Conservation (phyloP, 2,888 invertebrate genomes). For the Drosophila helvetica region DNA sequence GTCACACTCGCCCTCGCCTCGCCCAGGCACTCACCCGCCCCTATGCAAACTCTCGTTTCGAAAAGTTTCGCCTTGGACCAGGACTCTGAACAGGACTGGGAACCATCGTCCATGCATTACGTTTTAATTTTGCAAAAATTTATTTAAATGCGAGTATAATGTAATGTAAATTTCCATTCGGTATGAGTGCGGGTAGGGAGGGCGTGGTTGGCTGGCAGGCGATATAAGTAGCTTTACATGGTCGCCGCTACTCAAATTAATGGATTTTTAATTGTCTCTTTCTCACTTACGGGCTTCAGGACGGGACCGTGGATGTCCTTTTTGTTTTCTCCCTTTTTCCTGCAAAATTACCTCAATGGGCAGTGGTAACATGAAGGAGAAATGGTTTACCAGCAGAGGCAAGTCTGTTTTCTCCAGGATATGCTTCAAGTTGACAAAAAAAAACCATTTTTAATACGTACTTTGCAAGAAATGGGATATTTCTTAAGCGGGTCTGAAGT, state of each 20-base stretch:
- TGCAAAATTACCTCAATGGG: constrained; percentile 62
- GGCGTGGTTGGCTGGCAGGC: constrained; percentile 27
- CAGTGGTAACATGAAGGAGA: background rate
- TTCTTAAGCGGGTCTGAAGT: constrained; percentile 13
- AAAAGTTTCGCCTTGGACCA: constrained; percentile 36
- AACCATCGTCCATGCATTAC: constrained; percentile 65
- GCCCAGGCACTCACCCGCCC: constrained; percentile 9
- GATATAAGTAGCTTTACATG: constrained; percentile 75
- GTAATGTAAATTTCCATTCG: constrained; percentile 74
- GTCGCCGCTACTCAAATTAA: constrained; percentile 78
- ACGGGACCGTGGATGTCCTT: background rate
- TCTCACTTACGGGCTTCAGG: constrained; percentile 63
- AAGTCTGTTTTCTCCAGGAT: constrained; percentile 25
- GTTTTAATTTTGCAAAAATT: constrained; percentile 76
- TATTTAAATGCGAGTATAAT: constrained; percentile 77
- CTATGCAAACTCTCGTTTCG: constrained; percentile 9
- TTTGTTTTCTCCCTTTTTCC: constrained; percentile 20
- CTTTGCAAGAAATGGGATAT: background rate
- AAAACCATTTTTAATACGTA: constrained; percentile 40
- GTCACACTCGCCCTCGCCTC: background rate
- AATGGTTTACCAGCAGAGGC: constrained; percentile 9
- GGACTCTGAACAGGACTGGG: constrained; percentile 1
- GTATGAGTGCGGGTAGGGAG: constrained; percentile 4
- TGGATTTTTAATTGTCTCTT: constrained; percentile 82
- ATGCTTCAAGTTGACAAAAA: constrained; percentile 54